Evolutionary conservation across 2,888 invertebrate genomes (phyloP).

Genomic region (Eupithecia pulchellata): DNA sequence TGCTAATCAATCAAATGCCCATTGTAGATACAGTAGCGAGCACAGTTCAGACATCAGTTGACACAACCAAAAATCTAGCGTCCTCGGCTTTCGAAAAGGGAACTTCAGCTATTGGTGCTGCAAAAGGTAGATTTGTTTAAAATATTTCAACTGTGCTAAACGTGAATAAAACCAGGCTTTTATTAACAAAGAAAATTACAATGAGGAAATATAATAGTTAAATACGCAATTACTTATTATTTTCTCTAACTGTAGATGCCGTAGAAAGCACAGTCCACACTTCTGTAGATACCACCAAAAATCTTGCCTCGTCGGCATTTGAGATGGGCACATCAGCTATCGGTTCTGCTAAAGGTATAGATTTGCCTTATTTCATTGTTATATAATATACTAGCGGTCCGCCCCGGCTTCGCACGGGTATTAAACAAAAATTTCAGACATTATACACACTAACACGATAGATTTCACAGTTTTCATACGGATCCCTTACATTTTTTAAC

Average conservation of each 20-base stretch:
- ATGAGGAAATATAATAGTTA: no score
- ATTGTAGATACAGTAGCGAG: conserved; percentile 57
- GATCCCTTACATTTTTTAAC: no score
- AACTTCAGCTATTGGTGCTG: conserved; percentile 51
- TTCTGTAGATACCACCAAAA: conserved; percentile 64
- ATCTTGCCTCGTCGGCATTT: conserved; percentile 57
- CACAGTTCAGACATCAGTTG: conserved; percentile 57
- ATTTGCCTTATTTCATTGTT: conserved; percentile 12
- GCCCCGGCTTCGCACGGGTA: no score
- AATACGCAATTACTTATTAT: neutral
- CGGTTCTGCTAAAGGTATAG: conserved; percentile 59
- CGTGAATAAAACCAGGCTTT: no score
- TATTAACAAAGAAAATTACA: no score
- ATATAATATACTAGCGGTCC: conserved; percentile 21
- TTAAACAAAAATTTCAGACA: no score
- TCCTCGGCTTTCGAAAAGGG: conserved; percentile 56
- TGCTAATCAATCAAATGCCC: conserved; percentile 12
- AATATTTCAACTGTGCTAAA: neutral
- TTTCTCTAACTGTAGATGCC: conserved; percentile 52
- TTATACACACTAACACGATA: no score
- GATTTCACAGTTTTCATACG: no score
- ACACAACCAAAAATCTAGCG: conserved; percentile 60
- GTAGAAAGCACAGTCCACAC: conserved; percentile 56
- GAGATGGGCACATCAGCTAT: conserved; percentile 60
- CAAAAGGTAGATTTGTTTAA: conserved; percentile 49